Evolutionary conservation across 2,888 invertebrate species (phyloP), one percentile per base, ranked within the genome.

Genomic region (Zaprionus lineosus): DNA sequence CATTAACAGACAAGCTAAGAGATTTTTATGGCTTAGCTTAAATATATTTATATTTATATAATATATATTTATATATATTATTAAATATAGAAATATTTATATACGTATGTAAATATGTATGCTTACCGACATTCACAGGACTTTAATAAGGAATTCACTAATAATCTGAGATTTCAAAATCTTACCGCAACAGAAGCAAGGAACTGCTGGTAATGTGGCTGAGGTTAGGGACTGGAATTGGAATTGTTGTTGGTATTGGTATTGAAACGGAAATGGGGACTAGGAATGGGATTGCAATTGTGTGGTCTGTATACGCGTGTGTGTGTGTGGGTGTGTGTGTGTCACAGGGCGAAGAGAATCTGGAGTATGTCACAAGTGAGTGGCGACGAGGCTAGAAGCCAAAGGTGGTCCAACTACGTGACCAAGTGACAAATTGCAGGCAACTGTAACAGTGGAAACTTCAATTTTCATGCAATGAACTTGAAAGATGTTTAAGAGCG

Each of bases 341-440:
- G 11, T 9, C n/a, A n/a, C n/a, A n/a, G n/a, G n/a, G 12, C 3
- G 14, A 14, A 19, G 1, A 9, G 14, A 16, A 33, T 33, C 12
- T 60, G 55, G 28, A 61, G 52, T 72, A 53, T 31, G 50, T 43
- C 40, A 28, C 46, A 24, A 51, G 52, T 39, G 48, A 15, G 9
- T 12, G 7, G n/a, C 21, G 63, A 7, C 19, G 34, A 19, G 64
- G 48, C 18, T 40, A 31, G 18, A 39, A 26, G 36, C 53, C 3
- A 57, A 43, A 44, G 68, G 61, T 50, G 40, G 11, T 44, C 33
- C 37, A 29, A 53, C 63, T 83, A 85, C 79, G 85, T 79, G 79
- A 79, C 75, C 83, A 79, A 79, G 78, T 79, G 78, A 84, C 83
- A 84, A 84, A 79, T 79, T 79, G 83, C 83, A 58, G 40, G 48